Evolutionary conservation across 1,140 invertebrate genomes (phyloP), one percentile per base, ranked within the genome.

Genomic region (Drosophila punjabiensis): DNA sequence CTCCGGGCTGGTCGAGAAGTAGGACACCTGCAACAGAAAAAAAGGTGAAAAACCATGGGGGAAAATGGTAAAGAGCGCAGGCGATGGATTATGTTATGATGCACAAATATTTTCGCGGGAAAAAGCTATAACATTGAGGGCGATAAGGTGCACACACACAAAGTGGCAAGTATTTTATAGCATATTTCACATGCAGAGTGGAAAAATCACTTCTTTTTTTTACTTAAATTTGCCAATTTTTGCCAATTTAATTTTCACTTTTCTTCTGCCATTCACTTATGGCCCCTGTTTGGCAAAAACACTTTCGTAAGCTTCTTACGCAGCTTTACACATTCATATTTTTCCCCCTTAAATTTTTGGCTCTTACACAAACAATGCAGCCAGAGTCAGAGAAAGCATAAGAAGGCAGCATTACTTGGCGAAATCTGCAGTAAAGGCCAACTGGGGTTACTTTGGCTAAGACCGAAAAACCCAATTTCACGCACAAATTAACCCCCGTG

Each of bases 1-100:
- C 92, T 98, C 98, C 0, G 98, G 97, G 80, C 97, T 98, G 4
- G 98, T 99, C 0, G 98, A 99, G 93, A 99, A 99, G 94, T 98
- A 99, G 2, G 98, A 99, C 3, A 99, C 97, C 98, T 99, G 94
- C 9, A 94, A 82, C 59, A 56, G 10, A 20, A n/a, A 18, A 30
- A 55, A 24, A 6, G 11, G 8, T 20, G 11, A 14, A 28, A 24
- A 32, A 7, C 45, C 20, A n/a, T 5, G 6, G 10, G 35, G 16
- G 14, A 28, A 58, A 28, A 24, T 56, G 20, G 14, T 28, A 16
- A 58, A 58, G n/a, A 39, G 20, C 9, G 14, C 55, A 39, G 14
- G 43, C 16, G 24, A 28, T 37, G 50, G 50, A 33, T 70, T 71
- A 73, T 60, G 16, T 52, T 13, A 24, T 61, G 45, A 43, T 16